These are phyloP conservation scores for Callaeas wilsoni DNA, from an alignment of 2,113 vertebrate genomes.

Conservation along the genomic window DNA sequence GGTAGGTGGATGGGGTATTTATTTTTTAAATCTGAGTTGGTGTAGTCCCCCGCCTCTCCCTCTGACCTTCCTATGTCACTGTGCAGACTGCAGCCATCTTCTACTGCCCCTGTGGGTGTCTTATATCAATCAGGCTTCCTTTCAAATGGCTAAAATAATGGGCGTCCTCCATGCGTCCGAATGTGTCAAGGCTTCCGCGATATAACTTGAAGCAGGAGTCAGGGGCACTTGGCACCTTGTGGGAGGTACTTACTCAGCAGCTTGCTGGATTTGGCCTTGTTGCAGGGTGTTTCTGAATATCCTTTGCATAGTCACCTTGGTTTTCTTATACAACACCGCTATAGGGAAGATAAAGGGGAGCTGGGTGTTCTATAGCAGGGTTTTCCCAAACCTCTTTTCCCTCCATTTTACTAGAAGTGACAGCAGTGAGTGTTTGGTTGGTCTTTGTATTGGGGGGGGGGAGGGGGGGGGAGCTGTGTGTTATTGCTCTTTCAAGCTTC, in stretches of 20 bases:
- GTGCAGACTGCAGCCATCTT: conserved; percentile 15
- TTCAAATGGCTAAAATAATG: conserved; percentile 54
- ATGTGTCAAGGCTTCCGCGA: conserved; percentile 23
- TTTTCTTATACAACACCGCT: not conserved
- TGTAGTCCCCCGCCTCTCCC: not conserved
- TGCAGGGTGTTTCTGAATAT: not conserved
- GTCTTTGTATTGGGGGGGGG: not conserved
- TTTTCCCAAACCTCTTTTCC: not conserved
- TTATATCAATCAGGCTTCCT: conserved; percentile 57
- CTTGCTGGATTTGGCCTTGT: conserved; percentile 15
- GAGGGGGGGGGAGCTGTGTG: accelerated
- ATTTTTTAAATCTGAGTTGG: not conserved
- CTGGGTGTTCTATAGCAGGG: not conserved
- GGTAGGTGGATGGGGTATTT: not conserved
- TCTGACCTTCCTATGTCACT: conserved; percentile 51
- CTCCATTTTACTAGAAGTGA: not conserved
- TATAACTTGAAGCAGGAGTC: conserved; percentile 30
- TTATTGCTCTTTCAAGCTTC: not conserved
- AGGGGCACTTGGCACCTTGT: not conserved
- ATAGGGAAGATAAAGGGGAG: not conserved
- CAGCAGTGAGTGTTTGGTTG: not conserved
- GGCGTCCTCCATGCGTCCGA: conserved; percentile 45
- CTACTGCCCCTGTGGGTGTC: conserved; percentile 48
- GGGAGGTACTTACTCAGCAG: conserved; percentile 48
- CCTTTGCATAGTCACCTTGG: not conserved